Evolutionary conservation across 2,888 invertebrate genomes (phyloP).

Genomic region (Drosophila recens): DNA sequence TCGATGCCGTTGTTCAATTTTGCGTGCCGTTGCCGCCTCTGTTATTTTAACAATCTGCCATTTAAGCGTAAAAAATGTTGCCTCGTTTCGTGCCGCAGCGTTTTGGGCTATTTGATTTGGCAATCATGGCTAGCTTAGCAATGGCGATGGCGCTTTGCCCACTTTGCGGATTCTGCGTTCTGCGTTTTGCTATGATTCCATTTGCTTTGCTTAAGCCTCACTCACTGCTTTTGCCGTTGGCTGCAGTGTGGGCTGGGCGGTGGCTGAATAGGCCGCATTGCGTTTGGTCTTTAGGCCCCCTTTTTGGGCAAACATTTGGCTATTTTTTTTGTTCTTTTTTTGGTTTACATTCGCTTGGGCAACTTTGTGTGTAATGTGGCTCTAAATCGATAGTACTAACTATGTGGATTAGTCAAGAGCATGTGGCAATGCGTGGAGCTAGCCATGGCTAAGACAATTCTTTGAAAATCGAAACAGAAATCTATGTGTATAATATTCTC

Average conservation of each 20-base stretch:
- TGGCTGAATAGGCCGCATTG: constrained; percentile 63
- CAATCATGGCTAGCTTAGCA: constrained; percentile 65
- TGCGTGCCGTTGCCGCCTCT: constrained; percentile 81
- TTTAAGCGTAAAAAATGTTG: constrained; percentile 82
- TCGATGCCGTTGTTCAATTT: constrained; percentile 79
- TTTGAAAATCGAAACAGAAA: background rate
- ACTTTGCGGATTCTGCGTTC: constrained; percentile 64
- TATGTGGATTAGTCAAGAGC: constrained; percentile 57
- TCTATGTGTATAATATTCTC: background rate
- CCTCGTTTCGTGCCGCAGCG: constrained; percentile 80
- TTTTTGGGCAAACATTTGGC: constrained; percentile 64
- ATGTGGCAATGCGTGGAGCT: constrained; percentile 19
- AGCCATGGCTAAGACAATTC: background rate
- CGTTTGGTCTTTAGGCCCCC: constrained; percentile 68
- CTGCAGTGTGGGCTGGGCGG: constrained; percentile 51
- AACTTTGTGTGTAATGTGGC: constrained; percentile 46
- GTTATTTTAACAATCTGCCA: constrained; percentile 81
- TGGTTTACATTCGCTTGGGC: constrained; percentile 41
- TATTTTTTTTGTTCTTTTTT: constrained; percentile 14
- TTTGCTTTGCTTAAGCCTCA: constrained; percentile 35
- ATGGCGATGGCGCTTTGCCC: constrained; percentile 57
- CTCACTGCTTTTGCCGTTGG: constrained; percentile 7
- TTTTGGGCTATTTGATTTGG: constrained; percentile 80
- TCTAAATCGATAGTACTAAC: constrained; percentile 31
- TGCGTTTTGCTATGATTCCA: constrained; percentile 55